Evolutionary conservation across 1,140 invertebrate species (phyloP), one percentile per base, ranked within the genome.

Genomic region (Drosophila dunni): DNA sequence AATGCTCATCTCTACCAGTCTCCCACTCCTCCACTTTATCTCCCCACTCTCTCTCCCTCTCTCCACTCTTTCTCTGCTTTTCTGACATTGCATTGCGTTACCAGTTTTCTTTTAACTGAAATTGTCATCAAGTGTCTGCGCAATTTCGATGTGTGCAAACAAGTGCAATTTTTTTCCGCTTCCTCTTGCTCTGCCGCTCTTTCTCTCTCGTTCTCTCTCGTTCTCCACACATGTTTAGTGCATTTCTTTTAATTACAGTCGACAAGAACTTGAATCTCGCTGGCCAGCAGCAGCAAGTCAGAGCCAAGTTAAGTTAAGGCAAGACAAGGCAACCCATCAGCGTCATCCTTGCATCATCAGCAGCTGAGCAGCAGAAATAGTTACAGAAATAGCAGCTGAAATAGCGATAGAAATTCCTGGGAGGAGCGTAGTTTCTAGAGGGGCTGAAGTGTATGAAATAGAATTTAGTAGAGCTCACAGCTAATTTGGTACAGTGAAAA

Each of bases 111-210:
- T 88, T 88, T 88, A 88, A 86, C 83, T 79, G 77, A 89, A 86
- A 83, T 82, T 86, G 83, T 86, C 83, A 88, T 86, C 83, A 88
- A 86, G 79, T 86, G 83, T 86, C 83, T 83, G 76, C 65, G 84
- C 76, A 75, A 88, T 88, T 88, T 88, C 79, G 82, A 88, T 86
- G 83, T 88, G 82, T 88, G 82, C 82, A 86, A 86, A 86, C 82
- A 86, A 86, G 83, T 88, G 73, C 73, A 67, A 48, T 44, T 53
- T 45, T 40, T 40, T 34, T 17, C 11, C 17, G 20, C 29, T 44
- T 17, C 11, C 7, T 1, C 17, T 24, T n/a, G 33, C 7, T 17
- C 17, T 36, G 38, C 10, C 53, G 8, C 33, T 42, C 33, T 36
- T 24, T 24, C 17, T 40, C 45, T 51, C 24, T 11, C 20, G 45